A percentile compares a stretch with the other conserved stretches of the same genome.
phyloP scores from a whole-genome alignment of 2,888 invertebrate species.

The Phalera bucephala region DNA sequence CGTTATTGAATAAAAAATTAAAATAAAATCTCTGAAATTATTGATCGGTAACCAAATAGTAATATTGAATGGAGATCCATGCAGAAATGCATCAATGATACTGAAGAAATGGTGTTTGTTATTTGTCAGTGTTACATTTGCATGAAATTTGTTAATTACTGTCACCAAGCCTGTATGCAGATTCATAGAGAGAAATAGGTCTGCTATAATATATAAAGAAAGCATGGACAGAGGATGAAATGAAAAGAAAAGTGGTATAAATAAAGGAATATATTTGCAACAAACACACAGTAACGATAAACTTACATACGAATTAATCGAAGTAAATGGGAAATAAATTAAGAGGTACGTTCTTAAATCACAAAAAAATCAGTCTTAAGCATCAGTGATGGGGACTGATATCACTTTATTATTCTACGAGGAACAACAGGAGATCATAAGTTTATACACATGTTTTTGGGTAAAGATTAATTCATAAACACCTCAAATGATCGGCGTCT shows the following conservation, averaged over 20 bases:
- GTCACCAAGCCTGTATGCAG: conserved; percentile 72
- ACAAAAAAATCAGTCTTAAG: conserved; percentile 69
- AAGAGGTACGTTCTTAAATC: conserved; percentile 53
- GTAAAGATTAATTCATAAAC: conserved; percentile 35
- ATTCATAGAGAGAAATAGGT: conserved; percentile 68
- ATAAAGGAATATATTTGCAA: conserved; percentile 83
- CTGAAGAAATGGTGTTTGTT: conserved; percentile 82
- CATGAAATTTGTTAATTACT: conserved; percentile 68
- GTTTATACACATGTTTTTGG: conserved; percentile 40
- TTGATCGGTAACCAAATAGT: conserved; percentile 52
- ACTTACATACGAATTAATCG: conserved; percentile 63
- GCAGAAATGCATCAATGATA: conserved; percentile 79
- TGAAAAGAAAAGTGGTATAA: conserved; percentile 80
- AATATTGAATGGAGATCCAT: conserved; percentile 74
- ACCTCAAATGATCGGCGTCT: conserved; percentile 45
- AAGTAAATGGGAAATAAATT: conserved; percentile 61
- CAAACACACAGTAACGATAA: conserved; percentile 80
- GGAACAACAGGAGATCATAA: conserved; percentile 73
- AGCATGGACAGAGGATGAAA: conserved; percentile 80
- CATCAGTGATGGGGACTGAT: conserved; percentile 39
- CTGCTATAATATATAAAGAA: conserved; percentile 68
- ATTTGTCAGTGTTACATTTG: conserved; percentile 59
- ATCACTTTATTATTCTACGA: conserved; percentile 53
- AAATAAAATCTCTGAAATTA: conserved; percentile 50
- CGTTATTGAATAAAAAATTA: conserved; percentile 60